A percentile compares a stretch with the other conserved stretches of the same genome.
These are phyloP conservation scores for Ataeniobius toweri DNA, from an alignment of 2,797 vertebrate species.

Conservation along the genomic window DNA sequence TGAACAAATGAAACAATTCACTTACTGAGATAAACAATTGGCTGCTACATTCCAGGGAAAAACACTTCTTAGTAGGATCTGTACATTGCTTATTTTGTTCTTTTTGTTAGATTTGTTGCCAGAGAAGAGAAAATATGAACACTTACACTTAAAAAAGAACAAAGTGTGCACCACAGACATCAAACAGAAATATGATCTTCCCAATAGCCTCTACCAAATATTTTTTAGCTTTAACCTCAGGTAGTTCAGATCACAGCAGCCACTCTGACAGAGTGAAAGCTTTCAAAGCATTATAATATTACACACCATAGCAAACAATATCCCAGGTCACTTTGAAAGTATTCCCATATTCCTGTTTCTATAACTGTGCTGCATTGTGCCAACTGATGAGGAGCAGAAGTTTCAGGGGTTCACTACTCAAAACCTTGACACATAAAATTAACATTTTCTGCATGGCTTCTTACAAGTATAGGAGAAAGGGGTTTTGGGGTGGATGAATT, in stretches of 20 bases:
- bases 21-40: neutral
- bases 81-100: conserved; percentile 10
- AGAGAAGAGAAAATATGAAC: conserved; percentile 9
- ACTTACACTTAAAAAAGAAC: conserved; percentile 14
- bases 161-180: neutral
- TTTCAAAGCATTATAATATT: conserved; percentile 18
- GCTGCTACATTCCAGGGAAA: conserved; percentile 1
- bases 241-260: conserved; percentile 27
- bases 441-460: conserved; percentile 28
- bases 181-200: conserved; percentile 18
- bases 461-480: conserved; percentile 9
- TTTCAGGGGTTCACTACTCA: conserved; percentile 30
- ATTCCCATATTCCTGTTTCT: conserved; percentile 18
- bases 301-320: neutral
- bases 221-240: conserved; percentile 21
- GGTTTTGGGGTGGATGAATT: conserved; percentile 5
- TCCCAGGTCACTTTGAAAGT: conserved; percentile 15
- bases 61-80: conserved; percentile 7
- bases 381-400: conserved; percentile 16
- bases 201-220: conserved; percentile 13
- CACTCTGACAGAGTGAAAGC: conserved; percentile 4
- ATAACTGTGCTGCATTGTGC: conserved; percentile 5
- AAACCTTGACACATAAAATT: conserved; percentile 38
- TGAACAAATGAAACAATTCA: conserved; percentile 18
- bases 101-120: conserved; percentile 4